Base-by-base conservation (phyloP, 2,888 invertebrate genomes). In the Pemphredon lugubris region DNA sequence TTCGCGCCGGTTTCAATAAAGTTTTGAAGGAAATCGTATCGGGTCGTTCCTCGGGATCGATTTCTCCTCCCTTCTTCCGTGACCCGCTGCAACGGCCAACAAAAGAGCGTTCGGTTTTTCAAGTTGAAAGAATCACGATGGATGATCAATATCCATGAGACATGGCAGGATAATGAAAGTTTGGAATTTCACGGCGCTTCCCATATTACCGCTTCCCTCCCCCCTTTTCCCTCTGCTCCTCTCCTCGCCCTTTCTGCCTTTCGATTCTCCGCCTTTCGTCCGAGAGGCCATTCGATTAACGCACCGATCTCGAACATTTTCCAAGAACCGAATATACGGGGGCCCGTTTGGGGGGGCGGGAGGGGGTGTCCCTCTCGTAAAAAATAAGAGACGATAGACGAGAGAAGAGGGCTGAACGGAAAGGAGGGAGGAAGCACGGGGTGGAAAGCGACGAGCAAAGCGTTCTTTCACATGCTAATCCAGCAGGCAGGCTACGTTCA, bases 381-480 rank as follows among this genome's bases (percentile, higher is more conserved):
- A 80, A 80, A 78, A 80, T 80, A 80, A 73, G 75, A 80, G 73
- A 68, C 65, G 66, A 61, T 67, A 65, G 66, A 58, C 55, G 77
- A 3, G 26, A 7, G 26, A 26, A 63, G 58, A 63, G 70, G 23
- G 50, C 57, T 42, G 68, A 50, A 57, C 59, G 63, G 54, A 42
- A 53, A 64, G 55, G 44, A 61, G 70, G 53, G 47, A 54, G 65
- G 63, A 44, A 55, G 55, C 71, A 73, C 73, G 67, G 72, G 76
- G 77, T 79, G 81, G 81, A 83, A 83, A 85, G 83, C 83, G 81
- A 82, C 77, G 85, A 78, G 84, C 84, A 85, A 86, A 86, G 86
- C 86, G 86, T 87, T 88, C 88, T 89, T 88, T 88, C 88, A 88
- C 87, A 88, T 88, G 88, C 87, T 88, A 88, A 88, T 88, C 84